Conservation (phyloP, 1,140 invertebrate species). For the Nasonia giraulti region DNA sequence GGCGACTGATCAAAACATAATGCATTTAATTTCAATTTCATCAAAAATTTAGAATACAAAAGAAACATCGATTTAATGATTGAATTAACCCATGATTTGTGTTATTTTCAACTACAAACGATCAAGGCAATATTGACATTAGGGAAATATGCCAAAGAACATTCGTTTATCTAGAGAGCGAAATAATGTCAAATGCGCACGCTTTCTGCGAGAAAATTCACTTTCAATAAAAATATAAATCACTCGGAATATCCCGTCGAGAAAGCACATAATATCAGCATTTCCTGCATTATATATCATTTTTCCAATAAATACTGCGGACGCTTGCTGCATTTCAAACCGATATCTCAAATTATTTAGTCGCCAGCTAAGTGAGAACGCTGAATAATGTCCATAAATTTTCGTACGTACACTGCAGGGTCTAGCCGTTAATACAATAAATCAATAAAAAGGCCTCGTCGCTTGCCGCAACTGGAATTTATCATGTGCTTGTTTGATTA, state of each 20-base stretch:
- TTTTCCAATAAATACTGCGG: constrained; percentile 12
- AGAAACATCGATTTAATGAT: background rate
- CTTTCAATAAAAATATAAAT: constrained; percentile 29
- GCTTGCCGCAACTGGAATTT: background rate
- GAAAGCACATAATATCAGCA: constrained; percentile 11
- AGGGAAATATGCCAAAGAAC: too few relatives aligned
- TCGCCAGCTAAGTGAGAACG: constrained; percentile 44
- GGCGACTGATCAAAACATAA: background rate
- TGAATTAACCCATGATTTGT: background rate
- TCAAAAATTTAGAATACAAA: background rate
- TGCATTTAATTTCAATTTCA: background rate
- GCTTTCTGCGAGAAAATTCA: background rate
- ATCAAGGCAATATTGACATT: background rate
- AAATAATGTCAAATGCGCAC: background rate
- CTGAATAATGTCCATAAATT: constrained; percentile 24
- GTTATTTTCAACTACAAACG: too few relatives aligned
- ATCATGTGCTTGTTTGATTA: background rate
- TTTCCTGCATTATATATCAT: constrained; percentile 34
- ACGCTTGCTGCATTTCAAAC: constrained; percentile 11
- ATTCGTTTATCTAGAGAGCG: background rate
- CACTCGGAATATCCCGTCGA: background rate
- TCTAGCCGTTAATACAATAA: background rate
- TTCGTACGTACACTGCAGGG: background rate
- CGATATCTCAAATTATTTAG: constrained; percentile 54
- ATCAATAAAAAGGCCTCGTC: constrained; percentile 9